These are phyloP conservation scores for Morus bassanus DNA, from an alignment of 2,797 vertebrate species.

Conservation along the genomic window DNA sequence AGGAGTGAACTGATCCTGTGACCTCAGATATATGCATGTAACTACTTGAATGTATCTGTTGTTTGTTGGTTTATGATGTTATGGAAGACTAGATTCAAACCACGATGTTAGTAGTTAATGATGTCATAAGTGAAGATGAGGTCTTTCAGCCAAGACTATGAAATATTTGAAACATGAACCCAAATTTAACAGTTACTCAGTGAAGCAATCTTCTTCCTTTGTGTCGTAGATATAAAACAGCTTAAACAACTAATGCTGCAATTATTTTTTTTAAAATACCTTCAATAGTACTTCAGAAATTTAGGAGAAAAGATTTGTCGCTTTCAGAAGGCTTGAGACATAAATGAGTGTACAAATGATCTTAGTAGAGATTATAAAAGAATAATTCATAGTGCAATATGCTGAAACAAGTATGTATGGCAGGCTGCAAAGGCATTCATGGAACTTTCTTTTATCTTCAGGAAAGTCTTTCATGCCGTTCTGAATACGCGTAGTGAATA, in stretches of 20 bases:
- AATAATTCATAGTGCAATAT: conserved; percentile 63
- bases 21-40: not conserved
- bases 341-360: conserved; percentile 45
- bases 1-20: not conserved
- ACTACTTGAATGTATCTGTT: not conserved
- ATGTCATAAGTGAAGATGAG: not conserved
- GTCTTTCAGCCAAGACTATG: not conserved
- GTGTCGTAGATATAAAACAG: not conserved
- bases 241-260: not conserved
- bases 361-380: conserved; percentile 51
- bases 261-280: not conserved
- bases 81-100: not conserved
- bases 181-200: not conserved
- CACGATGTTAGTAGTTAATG: not conserved
- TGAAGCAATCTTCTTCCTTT: not conserved
- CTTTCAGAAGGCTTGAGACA: conserved; percentile 41
- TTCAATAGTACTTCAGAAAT: not conserved
- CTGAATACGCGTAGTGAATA: too few species aligned
- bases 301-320: not conserved
- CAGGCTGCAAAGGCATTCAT: conserved; percentile 48
- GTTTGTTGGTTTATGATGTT: not conserved
- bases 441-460: conserved; percentile 52
- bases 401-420: conserved; percentile 46
- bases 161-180: not conserved
- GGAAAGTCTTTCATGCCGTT: conserved; percentile 44